Base-by-base conservation (phyloP, 2,113 vertebrate species). In the Mohoua ochrocephala region DNA sequence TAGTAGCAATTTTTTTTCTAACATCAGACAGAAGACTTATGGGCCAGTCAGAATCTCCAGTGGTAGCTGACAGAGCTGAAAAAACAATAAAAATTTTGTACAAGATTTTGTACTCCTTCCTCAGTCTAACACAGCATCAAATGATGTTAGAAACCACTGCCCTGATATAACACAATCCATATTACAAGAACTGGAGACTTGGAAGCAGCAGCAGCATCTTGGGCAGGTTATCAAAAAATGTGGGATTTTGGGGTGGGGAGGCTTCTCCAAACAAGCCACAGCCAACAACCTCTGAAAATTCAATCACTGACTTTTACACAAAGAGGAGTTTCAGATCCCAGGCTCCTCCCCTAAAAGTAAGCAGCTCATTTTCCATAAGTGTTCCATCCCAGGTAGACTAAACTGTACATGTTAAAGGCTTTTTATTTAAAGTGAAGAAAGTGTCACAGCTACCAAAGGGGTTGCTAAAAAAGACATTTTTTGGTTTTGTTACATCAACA, bases 191-290 rank as follows among this genome's bases (percentile, higher is more conserved):
- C 0, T 19, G 33, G 27, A 65, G 49, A 79, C 24, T 31, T 28
- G 0, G 1, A 90, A 87, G 49, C 76, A 79, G 21, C 76, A 79
- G 21, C 52, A 93, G 15, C 6, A 20, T 15, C 7, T n/a, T 77
- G 20, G 20, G 18, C 39, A 75, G 44, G 2, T 52, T 52, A 65
- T 8, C 15, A 64, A 54, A 93, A 86, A 68, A 37, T 17, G 10
- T 26, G 9, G 3, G 26, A 14, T 7, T 61, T 27, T 9, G 4
- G 11, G 30, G 6, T 0, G 1, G 20, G 12, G 15, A 4, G 3
- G 5, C 4, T 86, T 67, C 15, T 45, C 41, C 39, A 53, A 70
- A 54, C 7, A 47, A 74, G 26, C 24, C 15, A 63, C 6, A 77
- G 44, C 8, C 31, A 37, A 73, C 13, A 27, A 10, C 5, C 27